Base-by-base conservation (phyloP, 2,888 invertebrate species). In the Cerastis leucographa region DNA sequence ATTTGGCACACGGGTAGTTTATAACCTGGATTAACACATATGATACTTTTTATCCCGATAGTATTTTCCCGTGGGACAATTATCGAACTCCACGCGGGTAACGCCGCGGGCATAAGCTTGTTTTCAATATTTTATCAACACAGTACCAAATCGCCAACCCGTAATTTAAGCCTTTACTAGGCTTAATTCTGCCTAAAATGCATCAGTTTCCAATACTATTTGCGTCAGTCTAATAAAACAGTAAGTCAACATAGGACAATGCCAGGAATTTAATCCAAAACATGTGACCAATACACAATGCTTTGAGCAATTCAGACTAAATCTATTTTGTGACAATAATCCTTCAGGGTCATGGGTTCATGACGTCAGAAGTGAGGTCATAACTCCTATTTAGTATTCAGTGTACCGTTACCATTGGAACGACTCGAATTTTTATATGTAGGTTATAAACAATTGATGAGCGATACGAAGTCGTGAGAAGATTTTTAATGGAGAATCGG, bases 381-480 rank as follows among this genome's bases (percentile, higher is more conserved):
- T 81, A 84, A 81, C 76, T 85, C 85, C 80, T 81, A 89, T 91
- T 90, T 87, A 73, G 85, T 85, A 89, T 89, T 88, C 89, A 86
- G 70, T 80, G 72, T 81, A 79, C 80, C 81, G 73, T 72, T 78
- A 78, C 83, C 74, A 85, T 81, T 62, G 84, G 75, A 44, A 76
- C 81, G 78, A 79, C 80, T 89, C 85, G 82, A 85, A 87, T 89
- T 87, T 87, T 89, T 88, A 81, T 85, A 85, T 78, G 81, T 85
- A 74, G n/a, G n/a, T n/a, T n/a, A 86, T 85, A 88, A 87, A 88
- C 85, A 71, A 86, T 86, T 85, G 87, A 80, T 65, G 87, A 78
- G 40, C 74, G 70, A 85, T 76, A 54, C 71, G 46, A 54, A 83
- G 74, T 85, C 89, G 89, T 88, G 89, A 86, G 78, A 67, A 59